A percentile compares a stretch with the other conserved stretches of the same genome.
phyloP scores from a whole-genome alignment of 2,888 invertebrate species.

The Scaptomyza tumidula region DNA sequence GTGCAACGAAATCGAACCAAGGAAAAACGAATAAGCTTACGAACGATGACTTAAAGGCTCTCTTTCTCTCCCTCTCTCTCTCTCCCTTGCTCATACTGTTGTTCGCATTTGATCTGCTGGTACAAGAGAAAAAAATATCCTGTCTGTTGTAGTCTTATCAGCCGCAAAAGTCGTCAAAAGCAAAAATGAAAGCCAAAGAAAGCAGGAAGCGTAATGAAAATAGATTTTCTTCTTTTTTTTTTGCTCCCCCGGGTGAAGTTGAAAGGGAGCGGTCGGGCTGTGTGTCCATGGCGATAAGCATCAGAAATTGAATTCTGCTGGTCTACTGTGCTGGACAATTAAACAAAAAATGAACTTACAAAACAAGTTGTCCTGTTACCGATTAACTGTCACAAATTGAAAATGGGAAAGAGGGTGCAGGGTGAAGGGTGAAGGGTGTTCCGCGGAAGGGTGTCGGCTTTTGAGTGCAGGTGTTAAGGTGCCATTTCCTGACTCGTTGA shows the following conservation, averaged over 20 bases:
- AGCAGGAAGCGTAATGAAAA: constrained; percentile 61
- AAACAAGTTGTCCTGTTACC: constrained; percentile 23
- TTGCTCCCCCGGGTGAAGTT: constrained; percentile 8
- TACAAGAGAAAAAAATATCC: constrained; percentile 5
- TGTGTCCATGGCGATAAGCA: constrained; percentile 59
- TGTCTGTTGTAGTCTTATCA: constrained; percentile 59
- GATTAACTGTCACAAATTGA: constrained; percentile 42
- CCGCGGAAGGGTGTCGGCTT: too few species aligned
- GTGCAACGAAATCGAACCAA: constrained; percentile 61
- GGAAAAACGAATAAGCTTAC: not conserved
- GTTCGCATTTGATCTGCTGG: constrained; percentile 58
- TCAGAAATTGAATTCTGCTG: constrained; percentile 64
- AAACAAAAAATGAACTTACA: constrained; percentile 61
- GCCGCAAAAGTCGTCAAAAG: constrained; percentile 59
- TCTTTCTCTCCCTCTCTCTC: too few species aligned
- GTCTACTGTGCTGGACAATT: constrained; percentile 47
- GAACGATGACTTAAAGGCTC: not conserved
- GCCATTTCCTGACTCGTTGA: constrained; percentile 49
- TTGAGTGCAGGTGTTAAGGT: constrained; percentile 44
- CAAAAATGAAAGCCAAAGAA: constrained; percentile 9
- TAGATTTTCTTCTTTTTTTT: constrained; percentile 66
- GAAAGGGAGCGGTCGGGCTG: not conserved
- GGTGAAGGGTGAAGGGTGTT: not conserved
- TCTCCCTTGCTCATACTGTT: not conserved
- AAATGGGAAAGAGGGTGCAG: too few species aligned